phyloP scores from a whole-genome alignment of 2,888 invertebrate genomes.

The Spisula solida region DNA sequence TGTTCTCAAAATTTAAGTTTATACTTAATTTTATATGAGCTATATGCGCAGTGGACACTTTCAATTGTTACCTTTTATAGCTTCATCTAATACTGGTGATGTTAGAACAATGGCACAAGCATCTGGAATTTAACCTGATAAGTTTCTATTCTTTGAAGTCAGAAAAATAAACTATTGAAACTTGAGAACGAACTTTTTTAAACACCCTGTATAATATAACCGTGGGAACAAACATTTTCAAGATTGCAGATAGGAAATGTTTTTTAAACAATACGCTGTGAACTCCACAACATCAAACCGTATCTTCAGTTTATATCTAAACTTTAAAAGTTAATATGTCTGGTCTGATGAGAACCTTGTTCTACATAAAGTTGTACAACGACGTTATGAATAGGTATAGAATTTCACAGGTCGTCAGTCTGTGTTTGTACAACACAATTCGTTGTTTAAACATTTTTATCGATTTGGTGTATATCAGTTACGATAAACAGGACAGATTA shows the following conservation, averaged over 20 bases:
- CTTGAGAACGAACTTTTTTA: no score
- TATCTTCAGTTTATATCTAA: background rate
- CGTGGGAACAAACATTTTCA: background rate
- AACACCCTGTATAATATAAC: no score
- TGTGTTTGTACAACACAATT: background rate
- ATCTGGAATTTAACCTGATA: no score
- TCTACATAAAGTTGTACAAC: background rate
- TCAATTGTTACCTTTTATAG: no score
- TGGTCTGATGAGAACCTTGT: background rate
- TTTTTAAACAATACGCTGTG: background rate
- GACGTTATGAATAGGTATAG: background rate
- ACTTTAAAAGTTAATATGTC: background rate
- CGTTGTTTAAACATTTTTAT: background rate
- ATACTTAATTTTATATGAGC: no score
- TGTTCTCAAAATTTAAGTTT: no score
- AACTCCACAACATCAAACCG: background rate
- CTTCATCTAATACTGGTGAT: no score
- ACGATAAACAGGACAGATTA: background rate
- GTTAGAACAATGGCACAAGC: no score
- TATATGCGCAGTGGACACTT: no score
- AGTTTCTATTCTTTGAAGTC: no score
- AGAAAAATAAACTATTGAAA: no score
- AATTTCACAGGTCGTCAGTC: background rate
- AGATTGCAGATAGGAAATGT: background rate
- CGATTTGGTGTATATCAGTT: background rate